Conservation (phyloP, 53 echinoderm and acorn worm species). For the Crossaster papposus region DNA sequence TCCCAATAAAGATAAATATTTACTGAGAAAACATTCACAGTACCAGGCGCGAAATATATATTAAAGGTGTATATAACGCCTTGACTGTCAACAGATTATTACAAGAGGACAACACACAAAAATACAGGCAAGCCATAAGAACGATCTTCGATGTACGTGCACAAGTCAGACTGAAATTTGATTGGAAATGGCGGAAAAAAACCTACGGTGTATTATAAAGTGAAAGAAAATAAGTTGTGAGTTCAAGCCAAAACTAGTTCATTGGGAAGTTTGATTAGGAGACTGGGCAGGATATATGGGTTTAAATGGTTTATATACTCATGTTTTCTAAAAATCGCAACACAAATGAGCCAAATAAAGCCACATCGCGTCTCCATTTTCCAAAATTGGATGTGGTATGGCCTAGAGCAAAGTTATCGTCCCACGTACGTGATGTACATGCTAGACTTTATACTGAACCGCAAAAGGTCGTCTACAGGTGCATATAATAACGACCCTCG, state of each 20-base stretch:
- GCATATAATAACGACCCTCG: slow-evolving; percentile 45
- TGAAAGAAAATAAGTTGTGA: background rate
- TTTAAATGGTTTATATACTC: background rate
- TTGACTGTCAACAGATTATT: too few relatives aligned
- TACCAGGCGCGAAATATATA: too few relatives aligned
- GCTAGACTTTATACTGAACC: background rate
- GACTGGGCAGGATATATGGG: background rate
- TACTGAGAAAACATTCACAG: too few relatives aligned
- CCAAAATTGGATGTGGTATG: background rate
- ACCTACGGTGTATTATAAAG: too few relatives aligned
- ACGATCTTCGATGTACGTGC: background rate
- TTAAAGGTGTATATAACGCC: too few relatives aligned
- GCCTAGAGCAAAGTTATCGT: background rate
- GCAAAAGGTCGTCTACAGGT: slow-evolving; percentile 9
- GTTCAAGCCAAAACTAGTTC: background rate
- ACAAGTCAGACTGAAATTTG: background rate
- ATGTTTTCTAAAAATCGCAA: background rate
- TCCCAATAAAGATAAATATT: too few relatives aligned
- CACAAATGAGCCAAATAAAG: background rate
- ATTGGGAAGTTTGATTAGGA: background rate
- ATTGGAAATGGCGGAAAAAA: background rate
- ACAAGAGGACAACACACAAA: too few relatives aligned
- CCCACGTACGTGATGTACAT: background rate
- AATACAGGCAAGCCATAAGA: background rate
- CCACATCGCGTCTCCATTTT: background rate